Base-by-base conservation (phyloP, 2,888 invertebrate species). In the Oscheius sp. region DNA sequence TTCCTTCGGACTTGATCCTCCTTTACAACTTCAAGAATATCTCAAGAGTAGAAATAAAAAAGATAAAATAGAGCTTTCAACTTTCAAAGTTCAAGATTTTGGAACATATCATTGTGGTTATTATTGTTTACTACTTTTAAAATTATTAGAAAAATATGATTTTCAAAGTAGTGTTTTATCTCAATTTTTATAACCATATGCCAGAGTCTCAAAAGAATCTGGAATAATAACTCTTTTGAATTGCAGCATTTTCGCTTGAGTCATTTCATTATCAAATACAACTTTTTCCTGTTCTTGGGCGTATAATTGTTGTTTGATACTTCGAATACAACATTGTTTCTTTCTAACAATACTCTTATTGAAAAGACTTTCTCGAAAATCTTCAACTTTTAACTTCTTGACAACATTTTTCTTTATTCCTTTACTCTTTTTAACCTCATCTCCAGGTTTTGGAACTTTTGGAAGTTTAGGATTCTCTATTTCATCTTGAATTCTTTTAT, bases 81-180 rank as follows among this genome's bases (percentile, higher is more conserved):
- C 62, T 30, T 62, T 62, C 17, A 8, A 62, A 68, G 65, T 68
- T 65, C 72, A 72, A 72, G 63, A 72, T 62, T 72, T 72, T 49
- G 59, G 64, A 62, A 72, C 68, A 47, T 67, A 72, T 70, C 72
- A 73, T 69, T 73, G 73, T 74, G 70, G 72, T 63, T 72, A 72
- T 70, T 72, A 72, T 36, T 36, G 44, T 59, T 41, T 54, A 5
- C n/a, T 54, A 32, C 6, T 54, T 28, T 71, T 72, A 66, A 71
- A 73, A 36, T 41, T 71, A 44, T 67, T 69, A 54, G 68, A 73
- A 63, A 28, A 61, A 12, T 61, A 28, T 12, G 32, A 28, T 6
- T 61, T 61, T 57, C 8, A n/a, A 24, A 38, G 50, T 50, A n/a
- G 8, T n/a, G 17, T 50, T 50, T 33, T 22, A 24, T 30, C 12